Percentiles rank a stretch among this genome's conserved stretches.
These are phyloP conservation scores for Arizona elegans DNA, from an alignment of 2,113 vertebrate species.

Conservation along the genomic window DNA sequence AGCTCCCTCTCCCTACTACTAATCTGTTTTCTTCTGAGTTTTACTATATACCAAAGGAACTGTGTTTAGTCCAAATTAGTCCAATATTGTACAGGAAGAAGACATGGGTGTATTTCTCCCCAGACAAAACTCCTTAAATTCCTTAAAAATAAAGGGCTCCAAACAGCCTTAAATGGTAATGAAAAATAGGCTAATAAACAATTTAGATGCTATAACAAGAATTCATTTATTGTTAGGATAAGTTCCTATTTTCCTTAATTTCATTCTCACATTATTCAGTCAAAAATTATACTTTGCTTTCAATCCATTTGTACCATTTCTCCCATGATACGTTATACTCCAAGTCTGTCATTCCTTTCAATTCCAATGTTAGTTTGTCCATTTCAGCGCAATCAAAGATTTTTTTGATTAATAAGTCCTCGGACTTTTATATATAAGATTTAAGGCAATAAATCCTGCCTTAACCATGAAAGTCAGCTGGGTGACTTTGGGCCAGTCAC, in stretches of 20 bases:
- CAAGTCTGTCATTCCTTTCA: no score
- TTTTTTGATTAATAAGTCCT: no score
- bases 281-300: neutral
- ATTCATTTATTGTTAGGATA: neutral
- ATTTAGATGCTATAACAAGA: neutral
- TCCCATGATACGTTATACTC: no score
- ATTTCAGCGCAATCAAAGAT: no score
- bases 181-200: neutral
- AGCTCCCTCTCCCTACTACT: neutral
- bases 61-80: neutral
- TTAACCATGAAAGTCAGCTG: neutral
- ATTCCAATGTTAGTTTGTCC: no score
- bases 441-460: neutral
- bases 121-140: neutral
- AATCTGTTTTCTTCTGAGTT: neutral
- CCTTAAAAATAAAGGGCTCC: neutral
- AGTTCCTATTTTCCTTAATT: neutral
- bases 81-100: neutral
- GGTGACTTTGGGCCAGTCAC: neutral
- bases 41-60: neutral
- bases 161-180: neutral
- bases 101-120: neutral
- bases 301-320: no score
- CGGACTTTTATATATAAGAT: neutral
- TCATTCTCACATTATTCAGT: neutral